A percentile compares a stretch with the other conserved stretches of the same genome.
phyloP scores from a whole-genome alignment of 2,888 invertebrate genomes.

The Tipula confusa region DNA sequence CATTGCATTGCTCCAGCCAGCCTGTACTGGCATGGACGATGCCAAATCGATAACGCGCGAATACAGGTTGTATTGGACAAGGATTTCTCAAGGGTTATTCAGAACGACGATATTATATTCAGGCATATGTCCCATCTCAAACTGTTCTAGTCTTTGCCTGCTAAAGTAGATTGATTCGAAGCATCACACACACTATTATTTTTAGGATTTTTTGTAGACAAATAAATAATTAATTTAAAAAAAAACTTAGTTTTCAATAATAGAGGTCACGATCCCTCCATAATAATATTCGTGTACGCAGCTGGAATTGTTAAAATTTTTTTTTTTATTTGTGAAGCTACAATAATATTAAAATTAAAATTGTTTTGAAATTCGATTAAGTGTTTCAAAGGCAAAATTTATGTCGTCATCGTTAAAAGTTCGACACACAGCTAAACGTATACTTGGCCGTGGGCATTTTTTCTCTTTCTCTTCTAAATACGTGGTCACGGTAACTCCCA shows the following conservation, averaged over 20 bases:
- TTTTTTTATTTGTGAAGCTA: neutral
- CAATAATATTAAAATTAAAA: constrained; percentile 39
- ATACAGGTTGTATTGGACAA: constrained; percentile 86
- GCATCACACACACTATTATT: neutral
- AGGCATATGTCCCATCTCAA: too few relatives aligned
- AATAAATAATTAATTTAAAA: neutral
- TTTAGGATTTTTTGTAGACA: neutral
- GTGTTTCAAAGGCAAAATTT: constrained; percentile 45
- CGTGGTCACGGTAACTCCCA: constrained; percentile 66
- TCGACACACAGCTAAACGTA: constrained; percentile 66
- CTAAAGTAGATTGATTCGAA: too few relatives aligned
- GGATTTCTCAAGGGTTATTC: constrained; percentile 91
- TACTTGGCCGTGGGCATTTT: constrained; percentile 63
- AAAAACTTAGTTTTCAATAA: constrained; percentile 31
- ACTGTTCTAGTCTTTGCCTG: neutral
- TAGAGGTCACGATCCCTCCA: neutral
- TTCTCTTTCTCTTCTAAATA: constrained; percentile 66
- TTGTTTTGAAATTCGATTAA: constrained; percentile 49
- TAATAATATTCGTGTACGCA: neutral
- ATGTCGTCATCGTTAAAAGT: constrained; percentile 62
- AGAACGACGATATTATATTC: neutral
- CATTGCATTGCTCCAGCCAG: too few relatives aligned
- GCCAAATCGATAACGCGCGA: constrained; percentile 92
- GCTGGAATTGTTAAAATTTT: neutral
- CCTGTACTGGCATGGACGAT: too few relatives aligned